Evolutionary conservation across 2,113 vertebrate species (phyloP), one percentile per base, ranked within the genome.

Genomic region (Lophius piscatorius): DNA sequence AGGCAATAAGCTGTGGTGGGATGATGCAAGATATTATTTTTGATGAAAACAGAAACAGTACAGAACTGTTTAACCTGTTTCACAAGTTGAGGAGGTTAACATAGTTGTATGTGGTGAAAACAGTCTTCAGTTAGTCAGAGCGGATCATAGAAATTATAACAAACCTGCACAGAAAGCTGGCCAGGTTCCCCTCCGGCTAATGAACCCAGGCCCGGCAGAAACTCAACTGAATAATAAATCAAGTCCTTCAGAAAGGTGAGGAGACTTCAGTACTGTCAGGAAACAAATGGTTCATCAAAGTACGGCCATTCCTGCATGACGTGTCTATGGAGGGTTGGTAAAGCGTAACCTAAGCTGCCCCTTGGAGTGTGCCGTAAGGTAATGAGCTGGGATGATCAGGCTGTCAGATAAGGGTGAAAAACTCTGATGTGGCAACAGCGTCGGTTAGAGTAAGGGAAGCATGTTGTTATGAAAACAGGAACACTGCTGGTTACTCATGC

Each of bases 341-440:
- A 52, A 1, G 26, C 31, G 6, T 66, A 45, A 78, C 71, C 64
- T 7, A 1, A 58, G 23, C 29, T 10, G 17, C 34, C 29, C 44
- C 45, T 38, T n/a, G 1, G 23, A 59, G 47, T 17, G 1, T 10
- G 35, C 40, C 65, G 23, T 35, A 26, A 34, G 65, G 57, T 73
- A 65, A 76, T 54, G 61, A 61, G 63, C 17, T 8, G 49, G 17
- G 50, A 50, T 22, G 68, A 83, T 80, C 6, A 4, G 63, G 9
- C 35, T 20, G 24, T 38, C 42, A 34, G 85, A 86, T 84, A 79
- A 76, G 61, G 66, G 36, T 46, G 58, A 63, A 47, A 16, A 47
- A 58, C 51, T 80, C 60, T 77, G 86, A 80, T 85, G 69, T 82
- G 84, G 60, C 79, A 89, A 88, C 86, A 84, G 42, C 29, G 64